Base-by-base conservation (phyloP, 2,113 vertebrate genomes). In the Beaufortia kweichowensis region DNA sequence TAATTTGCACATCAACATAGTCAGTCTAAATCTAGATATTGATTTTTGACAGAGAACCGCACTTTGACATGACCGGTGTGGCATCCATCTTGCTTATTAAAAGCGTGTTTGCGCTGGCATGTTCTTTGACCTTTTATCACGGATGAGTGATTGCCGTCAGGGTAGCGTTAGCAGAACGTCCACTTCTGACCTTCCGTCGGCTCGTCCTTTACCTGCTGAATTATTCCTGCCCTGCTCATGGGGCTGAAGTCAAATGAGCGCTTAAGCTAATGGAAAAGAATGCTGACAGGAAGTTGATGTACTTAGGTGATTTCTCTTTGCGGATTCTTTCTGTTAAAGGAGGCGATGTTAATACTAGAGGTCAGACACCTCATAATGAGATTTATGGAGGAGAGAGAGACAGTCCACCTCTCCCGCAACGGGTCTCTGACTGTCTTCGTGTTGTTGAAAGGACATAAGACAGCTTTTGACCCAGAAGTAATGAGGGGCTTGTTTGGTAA, bases 301-400 rank as follows among this genome's bases (percentile, higher is more conserved):
- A 62, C 56, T 72, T 50, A 24, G 48, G 70, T 67, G 77, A 68
- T 80, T 43, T 48, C 41, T 82, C 35, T 69, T 76, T 39, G 35
- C 56, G 70, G 76, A 66, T 63, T 65, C 61, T 78, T 79, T 65
- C 79, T 77, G 46, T 79, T 79, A 62, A 73, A 62, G 65, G 56
- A 78, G 62, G 56, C 3, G 9, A 48, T 19, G 76, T 53, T 77
- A 69, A 60, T 48, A 15, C n/a, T 15, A 8, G 46, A 73, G 84
- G 82, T 84, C 79, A 79, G 6, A 57, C 12, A 35, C 23, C 46
- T 50, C 69, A 63, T 86, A 86, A 84, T 86, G 83, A 83, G 85
- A 86, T 86, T 84, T 86, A 83, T 81, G 71, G 65, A 53, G 59
- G 35, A 53, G 57, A 35, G 26, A 53, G 68, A 59, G 61, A 61